Base-by-base conservation (phyloP, 2,113 vertebrate genomes). In the Ginglymostoma cirratum region DNA sequence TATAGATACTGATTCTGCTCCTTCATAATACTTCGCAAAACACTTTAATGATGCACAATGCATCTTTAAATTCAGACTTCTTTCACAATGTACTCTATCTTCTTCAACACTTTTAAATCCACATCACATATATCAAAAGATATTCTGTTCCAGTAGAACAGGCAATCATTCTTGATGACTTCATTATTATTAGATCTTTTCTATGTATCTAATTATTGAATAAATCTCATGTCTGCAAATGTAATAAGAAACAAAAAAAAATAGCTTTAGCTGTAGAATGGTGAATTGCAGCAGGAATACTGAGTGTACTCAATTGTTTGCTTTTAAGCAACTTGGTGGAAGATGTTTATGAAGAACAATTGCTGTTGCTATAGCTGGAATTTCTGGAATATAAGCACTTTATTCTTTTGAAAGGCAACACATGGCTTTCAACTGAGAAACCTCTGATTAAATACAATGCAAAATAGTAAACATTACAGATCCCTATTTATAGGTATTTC, bases 331-430 rank as follows among this genome's bases (percentile, higher is more conserved):
- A 67, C 34, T 89, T 30, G 7, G 61, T 69, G 42, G 42, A 45
- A 94, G 90, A 38, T 67, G 86, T 89, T 89, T 89, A 30, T 89
- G 34, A 94, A 94, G 19, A 69, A 94, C 90, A 38, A n/a, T 94
- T 94, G 90, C 34, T 94, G 92, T 66, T 69, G 92, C 5, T 42
- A 38, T 42, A 42, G 92, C n/a, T 24, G 92, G 65, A 69, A 89
- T 30, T 89, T 89, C 48, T 87, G 45, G 65, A 66, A 5, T 42
- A 45, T 69, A 94, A 52, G 30, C 6, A 70, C 17, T 70, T 34
- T 48, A 30, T 45, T 23, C 19, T 70, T 48, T 69, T 70, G 55
- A 61, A 55, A 65, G 30, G 2, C 24, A 38, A 14, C 34, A 34
- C 65, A 30, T 92, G 10, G 30, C 30, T 42, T 24, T 70, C 15